Percentiles rank a stretch among this genome's conserved stretches.
Conservation (phyloP, 2,888 invertebrate species). For the Trachelus stipa region DNA sequence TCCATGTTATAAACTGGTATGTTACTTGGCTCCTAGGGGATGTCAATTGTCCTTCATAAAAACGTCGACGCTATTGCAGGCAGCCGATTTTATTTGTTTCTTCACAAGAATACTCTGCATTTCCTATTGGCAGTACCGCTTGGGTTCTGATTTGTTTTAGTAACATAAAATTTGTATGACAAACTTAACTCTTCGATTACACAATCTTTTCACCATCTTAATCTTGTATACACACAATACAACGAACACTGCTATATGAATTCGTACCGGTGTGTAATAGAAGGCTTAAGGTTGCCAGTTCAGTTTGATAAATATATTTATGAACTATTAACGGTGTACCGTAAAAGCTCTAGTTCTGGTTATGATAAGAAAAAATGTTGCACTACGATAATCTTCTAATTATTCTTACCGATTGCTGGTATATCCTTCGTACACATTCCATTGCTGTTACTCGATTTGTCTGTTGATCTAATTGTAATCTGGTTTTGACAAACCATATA, state of each 20-base stretch:
- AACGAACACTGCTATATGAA: too few relatives aligned
- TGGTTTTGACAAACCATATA: conserved; percentile 99
- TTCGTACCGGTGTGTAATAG: too few relatives aligned
- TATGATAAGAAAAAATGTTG: not conserved
- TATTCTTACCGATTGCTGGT: conserved; percentile 77
- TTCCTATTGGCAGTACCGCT: too few relatives aligned
- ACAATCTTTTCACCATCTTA: too few relatives aligned
- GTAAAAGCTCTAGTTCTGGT: not conserved
- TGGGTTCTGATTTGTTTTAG: too few relatives aligned
- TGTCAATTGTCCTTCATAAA: not conserved
- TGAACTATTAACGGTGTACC: not conserved
- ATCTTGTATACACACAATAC: too few relatives aligned
- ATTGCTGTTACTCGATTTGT: conserved; percentile 76
- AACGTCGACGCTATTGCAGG: not conserved
- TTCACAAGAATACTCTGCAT: not conserved
- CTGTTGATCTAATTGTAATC: conserved; percentile 89
- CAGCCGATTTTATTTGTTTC: not conserved
- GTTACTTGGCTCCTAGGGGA: not conserved
- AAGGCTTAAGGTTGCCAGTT: not conserved
- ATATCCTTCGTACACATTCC: conserved; percentile 86
- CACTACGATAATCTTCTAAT: not conserved
- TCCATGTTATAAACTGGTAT: not conserved
- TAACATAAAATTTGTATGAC: not conserved
- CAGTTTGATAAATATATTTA: not conserved
- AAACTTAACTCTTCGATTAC: not conserved